phyloP scores from a whole-genome alignment of 2,797 vertebrate genomes.

The Cyclura pinguis region DNA sequence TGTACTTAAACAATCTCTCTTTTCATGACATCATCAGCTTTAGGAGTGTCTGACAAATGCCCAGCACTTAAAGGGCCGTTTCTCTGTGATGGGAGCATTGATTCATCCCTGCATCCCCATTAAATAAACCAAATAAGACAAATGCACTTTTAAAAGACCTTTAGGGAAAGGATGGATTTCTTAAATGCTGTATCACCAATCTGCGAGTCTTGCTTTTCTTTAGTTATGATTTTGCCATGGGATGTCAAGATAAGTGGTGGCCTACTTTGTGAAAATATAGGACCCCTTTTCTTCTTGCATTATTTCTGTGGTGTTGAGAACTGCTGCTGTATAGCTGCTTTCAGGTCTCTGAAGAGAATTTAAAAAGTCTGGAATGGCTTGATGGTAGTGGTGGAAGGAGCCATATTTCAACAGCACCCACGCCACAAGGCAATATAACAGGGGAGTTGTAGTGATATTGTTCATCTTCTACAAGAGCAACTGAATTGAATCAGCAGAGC shows the following conservation, averaged over 20 bases:
- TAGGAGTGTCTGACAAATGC: constrained; percentile 64
- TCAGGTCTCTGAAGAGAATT: neutral
- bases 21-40: constrained; percentile 53
- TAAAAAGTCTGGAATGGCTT: neutral
- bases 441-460: too few relatives aligned
- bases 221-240: constrained; percentile 31
- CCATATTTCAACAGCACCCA: neutral
- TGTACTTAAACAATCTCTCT: constrained; percentile 67
- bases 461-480: too few relatives aligned
- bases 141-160: constrained; percentile 50
- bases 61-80: constrained; percentile 64
- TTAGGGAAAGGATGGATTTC: constrained; percentile 30
- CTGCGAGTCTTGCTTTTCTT: neutral
- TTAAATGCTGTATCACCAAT: constrained; percentile 19
- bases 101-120: constrained; percentile 48
- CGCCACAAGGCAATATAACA: neutral
- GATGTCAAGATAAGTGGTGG: neutral
- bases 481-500: too few relatives aligned
- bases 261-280: neutral
- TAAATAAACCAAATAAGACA: constrained; percentile 64
- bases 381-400: neutral
- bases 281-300: neutral
- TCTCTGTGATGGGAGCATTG: constrained; percentile 53
- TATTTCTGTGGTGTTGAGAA: neutral
- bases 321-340: too few relatives aligned